Evolutionary conservation across 2,113 vertebrate species (phyloP), one percentile per base, ranked within the genome.

Genomic region (Apodemus sylvaticus): DNA sequence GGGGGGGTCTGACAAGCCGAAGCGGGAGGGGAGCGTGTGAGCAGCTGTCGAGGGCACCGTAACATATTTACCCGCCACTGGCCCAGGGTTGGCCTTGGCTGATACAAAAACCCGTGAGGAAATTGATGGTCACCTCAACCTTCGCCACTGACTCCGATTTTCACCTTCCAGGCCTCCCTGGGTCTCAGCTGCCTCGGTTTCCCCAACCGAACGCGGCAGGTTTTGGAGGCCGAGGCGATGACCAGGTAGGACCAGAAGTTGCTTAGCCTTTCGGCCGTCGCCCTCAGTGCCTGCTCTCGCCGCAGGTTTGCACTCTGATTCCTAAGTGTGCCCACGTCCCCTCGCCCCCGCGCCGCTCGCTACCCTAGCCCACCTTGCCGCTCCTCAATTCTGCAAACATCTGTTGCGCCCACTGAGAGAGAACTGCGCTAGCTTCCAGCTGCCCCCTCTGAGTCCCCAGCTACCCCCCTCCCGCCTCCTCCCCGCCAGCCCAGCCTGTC

Each of bases 381-480:
- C 20, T 89, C 95, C 73, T 73, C 58, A 29, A 29, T 89, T 42
- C 93, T 42, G 83, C 92, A 93, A 55, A 94, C 95, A 97, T 96
- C 95, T 96, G 97, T 97, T 97, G 97, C 97, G 83, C 93, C 93
- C 85, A 39, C 91, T 8, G 89, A 66, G 95, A 87, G 24, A 8
- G 31, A 48, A 60, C 92, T 48, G 64, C 20, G 36, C 93, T 83
- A 36, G 90, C 79, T 77, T 70, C 74, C 62, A 22, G 24, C 58
- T 3, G 2, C n/a, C 20, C 36, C n/a, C 83, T 71, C 26, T 26
- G 42, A 42, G 39, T 78, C 85, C 66, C 95, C 90, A n/a, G 51
- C 97, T 85, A 94, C 76, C 79, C 93, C 16, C 83, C 94, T 92
- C 60, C 8, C 60, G 36, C 87, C 97, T 94, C 93, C 70, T 58